Conservation (phyloP, 1,140 invertebrate genomes). For the Cydia strobilella region DNA sequence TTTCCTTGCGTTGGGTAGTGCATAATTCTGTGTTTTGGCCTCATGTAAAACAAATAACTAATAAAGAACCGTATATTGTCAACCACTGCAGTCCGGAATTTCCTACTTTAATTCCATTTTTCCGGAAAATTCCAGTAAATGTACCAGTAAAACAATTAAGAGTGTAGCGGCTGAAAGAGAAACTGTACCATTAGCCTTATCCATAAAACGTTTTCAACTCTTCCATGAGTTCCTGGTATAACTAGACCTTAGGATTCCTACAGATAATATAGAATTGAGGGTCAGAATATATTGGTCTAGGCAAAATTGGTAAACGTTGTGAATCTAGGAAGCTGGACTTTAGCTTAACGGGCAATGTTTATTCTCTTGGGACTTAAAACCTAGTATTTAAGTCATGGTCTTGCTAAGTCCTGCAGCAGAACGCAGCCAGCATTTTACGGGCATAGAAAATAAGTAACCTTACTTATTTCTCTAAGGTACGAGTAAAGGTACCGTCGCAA, state of each 20-base stretch:
- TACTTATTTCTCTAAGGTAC: too few relatives aligned
- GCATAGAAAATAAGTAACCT: too few relatives aligned
- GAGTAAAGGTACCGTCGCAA: too few relatives aligned
- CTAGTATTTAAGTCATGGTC: too few relatives aligned
- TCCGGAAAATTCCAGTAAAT: neutral
- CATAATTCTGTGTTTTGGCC: neutral
- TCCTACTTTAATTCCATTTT: constrained; percentile 5
- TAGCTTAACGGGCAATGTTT: neutral
- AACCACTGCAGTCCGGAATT: neutral
- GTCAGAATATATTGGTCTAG: neutral
- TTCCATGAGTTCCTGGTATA: neutral
- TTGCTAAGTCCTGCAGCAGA: too few relatives aligned
- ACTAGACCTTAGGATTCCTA: neutral
- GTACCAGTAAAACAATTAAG: constrained; percentile 10
- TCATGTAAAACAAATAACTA: neutral
- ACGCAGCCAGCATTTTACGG: too few relatives aligned
- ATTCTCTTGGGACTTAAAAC: neutral
- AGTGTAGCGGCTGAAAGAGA: neutral
- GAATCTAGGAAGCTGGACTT: constrained; percentile 1
- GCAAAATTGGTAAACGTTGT: neutral
- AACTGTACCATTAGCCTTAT: neutral
- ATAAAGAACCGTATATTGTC: neutral
- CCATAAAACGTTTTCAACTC: neutral
- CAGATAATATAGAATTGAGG: neutral
- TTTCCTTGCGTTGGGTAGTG: neutral